Percentiles rank a stretch among this genome's conserved stretches.
Conservation (phyloP, 2,888 invertebrate species). For the Drosophila mayaguana region DNA sequence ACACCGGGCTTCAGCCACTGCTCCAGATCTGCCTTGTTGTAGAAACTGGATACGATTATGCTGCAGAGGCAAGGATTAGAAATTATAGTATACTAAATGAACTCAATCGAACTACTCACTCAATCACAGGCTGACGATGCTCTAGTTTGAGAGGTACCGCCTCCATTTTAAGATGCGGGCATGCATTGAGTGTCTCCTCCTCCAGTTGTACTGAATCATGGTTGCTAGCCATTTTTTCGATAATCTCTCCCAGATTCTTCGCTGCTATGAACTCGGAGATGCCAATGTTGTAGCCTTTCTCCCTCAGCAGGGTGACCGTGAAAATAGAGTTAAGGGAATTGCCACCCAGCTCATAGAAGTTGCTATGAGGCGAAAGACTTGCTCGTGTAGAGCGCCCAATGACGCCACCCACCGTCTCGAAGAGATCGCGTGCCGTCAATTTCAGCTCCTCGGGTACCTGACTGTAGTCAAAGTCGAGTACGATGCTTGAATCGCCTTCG, state of each 20-base stretch:
- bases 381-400: conserved; percentile 89
- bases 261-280: conserved; percentile 93
- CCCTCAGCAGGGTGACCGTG: conserved; percentile 91
- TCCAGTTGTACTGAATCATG: conserved; percentile 77
- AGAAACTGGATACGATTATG: conserved; percentile 94
- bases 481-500: conserved; percentile 85
- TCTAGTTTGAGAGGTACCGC: conserved; percentile 83
- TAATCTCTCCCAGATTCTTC: conserved; percentile 89
- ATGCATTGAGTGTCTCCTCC: conserved; percentile 77
- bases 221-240: conserved; percentile 87
- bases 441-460: conserved; percentile 87
- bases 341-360: conserved; percentile 94
- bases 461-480: conserved; percentile 89
- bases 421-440: conserved; percentile 89
- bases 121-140: conserved; percentile 89
- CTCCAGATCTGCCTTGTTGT: conserved; percentile 94
- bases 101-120: conserved; percentile 86
- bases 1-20: conserved; percentile 91
- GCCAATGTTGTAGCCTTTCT: conserved; percentile 92
- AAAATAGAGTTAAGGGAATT: conserved; percentile 94
- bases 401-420: conserved; percentile 91
- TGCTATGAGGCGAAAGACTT: conserved; percentile 88
- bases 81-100: not conserved
- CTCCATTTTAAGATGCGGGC: conserved; percentile 81
- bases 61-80: conserved; percentile 84